phyloP scores from a whole-genome alignment of 2,797 vertebrate species.

The Protosalanx chinensis region DNA sequence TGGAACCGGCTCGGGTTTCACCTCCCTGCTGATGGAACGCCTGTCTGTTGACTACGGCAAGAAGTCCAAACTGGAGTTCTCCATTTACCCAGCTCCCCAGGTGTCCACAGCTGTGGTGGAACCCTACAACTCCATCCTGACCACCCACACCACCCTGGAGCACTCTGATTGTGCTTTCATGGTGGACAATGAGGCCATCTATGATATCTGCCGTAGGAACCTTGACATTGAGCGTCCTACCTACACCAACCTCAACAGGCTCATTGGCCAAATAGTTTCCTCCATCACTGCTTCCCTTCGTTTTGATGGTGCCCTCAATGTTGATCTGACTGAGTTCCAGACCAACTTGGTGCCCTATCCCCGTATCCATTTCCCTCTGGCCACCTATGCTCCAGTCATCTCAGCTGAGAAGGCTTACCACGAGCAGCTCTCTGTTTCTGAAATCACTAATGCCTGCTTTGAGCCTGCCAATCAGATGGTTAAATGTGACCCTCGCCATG shows the following conservation, averaged over 20 bases:
- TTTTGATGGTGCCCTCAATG: conserved; percentile 44
- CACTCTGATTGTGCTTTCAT: conserved; percentile 62
- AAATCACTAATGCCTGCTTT: conserved; percentile 63
- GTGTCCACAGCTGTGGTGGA: conserved; percentile 30
- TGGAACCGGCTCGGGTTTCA: conserved; percentile 69
- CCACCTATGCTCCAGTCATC: conserved; percentile 51
- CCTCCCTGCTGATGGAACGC: conserved; percentile 67
- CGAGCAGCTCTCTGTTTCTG: conserved; percentile 53
- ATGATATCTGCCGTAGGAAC: conserved; percentile 39
- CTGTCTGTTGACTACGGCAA: conserved; percentile 65
- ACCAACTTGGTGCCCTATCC: conserved; percentile 61
- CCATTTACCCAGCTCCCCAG: conserved; percentile 28
- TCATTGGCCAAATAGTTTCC: conserved; percentile 44
- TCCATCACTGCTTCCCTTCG: conserved; percentile 51
- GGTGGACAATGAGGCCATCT: conserved; percentile 53
- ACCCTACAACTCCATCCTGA: conserved; percentile 54
- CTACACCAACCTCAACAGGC: conserved; percentile 40
- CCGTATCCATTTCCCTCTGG: conserved; percentile 60
- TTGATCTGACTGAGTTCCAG: conserved; percentile 58
- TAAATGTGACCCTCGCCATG: conserved; percentile 35
- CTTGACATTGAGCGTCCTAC: conserved; percentile 38
- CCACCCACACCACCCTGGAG: conserved; percentile 62
- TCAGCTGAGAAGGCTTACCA: conserved; percentile 56
- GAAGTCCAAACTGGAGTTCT: conserved; percentile 29
- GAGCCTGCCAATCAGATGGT: conserved; percentile 64